phyloP scores from a whole-genome alignment of 2,113 vertebrate species.

The Coturnix japonica region DNA sequence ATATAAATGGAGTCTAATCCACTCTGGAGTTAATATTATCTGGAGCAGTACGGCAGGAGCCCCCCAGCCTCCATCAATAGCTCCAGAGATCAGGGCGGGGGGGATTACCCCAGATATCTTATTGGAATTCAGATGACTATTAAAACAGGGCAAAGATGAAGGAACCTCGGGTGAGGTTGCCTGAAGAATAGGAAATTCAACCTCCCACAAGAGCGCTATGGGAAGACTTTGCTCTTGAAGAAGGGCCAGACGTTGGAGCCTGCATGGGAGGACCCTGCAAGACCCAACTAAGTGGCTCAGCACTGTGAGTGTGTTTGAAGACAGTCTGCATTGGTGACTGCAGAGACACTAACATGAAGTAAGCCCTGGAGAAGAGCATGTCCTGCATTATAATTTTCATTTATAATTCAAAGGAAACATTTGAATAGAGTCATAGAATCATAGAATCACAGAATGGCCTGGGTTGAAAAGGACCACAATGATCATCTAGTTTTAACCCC shows the following conservation, averaged over 20 bases:
- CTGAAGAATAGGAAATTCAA: neutral
- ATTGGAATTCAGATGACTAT: neutral
- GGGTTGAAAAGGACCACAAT: too few relatives aligned
- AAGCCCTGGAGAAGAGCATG: neutral
- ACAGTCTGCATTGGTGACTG: neutral
- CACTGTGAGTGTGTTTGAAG: neutral
- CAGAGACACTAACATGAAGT: neutral
- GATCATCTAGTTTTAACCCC: too few relatives aligned
- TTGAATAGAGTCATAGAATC: neutral
- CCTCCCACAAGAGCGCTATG: neutral
- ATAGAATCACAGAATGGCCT: too few relatives aligned
- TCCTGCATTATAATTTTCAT: neutral
- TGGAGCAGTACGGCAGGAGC: neutral
- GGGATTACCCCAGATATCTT: neutral
- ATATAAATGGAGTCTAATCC: neutral
- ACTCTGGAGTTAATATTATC: neutral
- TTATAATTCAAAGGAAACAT: neutral
- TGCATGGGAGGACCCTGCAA: fast-evolving
- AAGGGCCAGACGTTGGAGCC: neutral
- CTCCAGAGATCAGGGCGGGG: neutral
- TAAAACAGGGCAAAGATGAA: neutral
- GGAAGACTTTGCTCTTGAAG: neutral
- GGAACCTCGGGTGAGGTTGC: neutral
- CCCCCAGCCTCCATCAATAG: neutral
- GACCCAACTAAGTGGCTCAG: neutral